Base-by-base conservation (phyloP, 92 coral and sea anemone genomes). In the Zoanthus sansibaricus region DNA sequence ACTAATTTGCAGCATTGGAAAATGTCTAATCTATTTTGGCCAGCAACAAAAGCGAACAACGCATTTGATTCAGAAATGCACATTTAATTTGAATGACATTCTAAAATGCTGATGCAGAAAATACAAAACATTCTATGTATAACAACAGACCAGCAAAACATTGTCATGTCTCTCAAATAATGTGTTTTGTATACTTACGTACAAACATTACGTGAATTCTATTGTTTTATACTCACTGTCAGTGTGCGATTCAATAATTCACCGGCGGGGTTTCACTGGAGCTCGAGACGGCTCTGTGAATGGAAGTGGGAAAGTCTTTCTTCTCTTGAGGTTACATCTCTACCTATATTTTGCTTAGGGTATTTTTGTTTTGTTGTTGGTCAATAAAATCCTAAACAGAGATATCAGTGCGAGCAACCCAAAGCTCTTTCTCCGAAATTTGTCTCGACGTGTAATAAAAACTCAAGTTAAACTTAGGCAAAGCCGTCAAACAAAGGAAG, bases 141-240 rank as follows among this genome's bases (percentile, higher is more conserved):
- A 16, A 62, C 3, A 62, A 62, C 69, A 62, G 31, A 62, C 18
- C 69, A 62, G 20, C 69, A 62, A 62, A 62, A 62, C 69, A 16
- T 62, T 62, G 69, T 62, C 20, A 25, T 62, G 69, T 15, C 18
- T 62, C 69, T 62, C 69, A 62, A 3, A 62, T 62, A 62, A 18
- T 12, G 16, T 12, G 20, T 62, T 62, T 62, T 62, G n/a, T 18
- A 15, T 62, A 52, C 15, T 62, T 62, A 15, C 69, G 69, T 37
- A 37, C 42, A 37, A 37, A 37, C 2, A 37, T 37, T 37, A 37
- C 2, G 2, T 62, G 69, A 62, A 55, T 55, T 11, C 7, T 55
- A 55, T 16, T 55, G 62, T 64, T 86, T 0, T 37, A 37, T 86
- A 46, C 89, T n/a, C 14, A 76, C 84, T 56, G 42, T 37, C 42